Base-by-base conservation (phyloP, 2,113 vertebrate genomes). In the Neogale vison region DNA sequence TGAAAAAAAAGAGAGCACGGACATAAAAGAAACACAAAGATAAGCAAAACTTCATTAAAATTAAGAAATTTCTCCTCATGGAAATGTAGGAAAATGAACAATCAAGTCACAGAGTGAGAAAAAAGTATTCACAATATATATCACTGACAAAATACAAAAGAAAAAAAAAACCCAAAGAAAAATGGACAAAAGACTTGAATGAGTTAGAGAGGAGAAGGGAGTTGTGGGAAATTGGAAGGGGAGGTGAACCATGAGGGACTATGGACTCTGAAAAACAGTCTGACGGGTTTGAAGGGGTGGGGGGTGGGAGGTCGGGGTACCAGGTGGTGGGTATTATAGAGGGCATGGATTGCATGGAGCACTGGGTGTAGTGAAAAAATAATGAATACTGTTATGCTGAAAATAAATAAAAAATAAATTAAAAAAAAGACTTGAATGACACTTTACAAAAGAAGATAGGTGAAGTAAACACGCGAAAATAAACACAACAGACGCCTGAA, bases 51-150 rank as follows among this genome's bases (percentile, higher is more conserved):
- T 55, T 55, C 55, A 91, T 34, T 36, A 95, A 80, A 93, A 81
- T 85, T 47, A n/a, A 94, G 93, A 93, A 92, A 42, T 20, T 86
- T 77, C 17, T 77, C 12, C 18, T 95, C 69, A 88, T 80, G 23
- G 87, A 94, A 96, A 89, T 5, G 74, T 76, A 92, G 85, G 67
- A 92, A 94, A 92, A 91, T 74, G 63, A 94, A 94, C 26, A 86
- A 31, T 91, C 65, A 97, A 89, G 36, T 26, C 42, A 96, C 45
- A 94, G 47, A 39, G 10, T 57, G 31, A 55, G 76, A 24, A 18
- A 69, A 95, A 94, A 47, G 42, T 42, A 80, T 77, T 74, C 77
- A 85, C 13, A 91, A 50, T 76, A 82, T 36, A n/a, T 59, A 36
- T 47, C 91, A 86, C 17, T 45, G n/a, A 61, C 47, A 92, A 92